phyloP scores from a whole-genome alignment of 2,797 vertebrate species.

The Chrysocyon brachyurus region DNA sequence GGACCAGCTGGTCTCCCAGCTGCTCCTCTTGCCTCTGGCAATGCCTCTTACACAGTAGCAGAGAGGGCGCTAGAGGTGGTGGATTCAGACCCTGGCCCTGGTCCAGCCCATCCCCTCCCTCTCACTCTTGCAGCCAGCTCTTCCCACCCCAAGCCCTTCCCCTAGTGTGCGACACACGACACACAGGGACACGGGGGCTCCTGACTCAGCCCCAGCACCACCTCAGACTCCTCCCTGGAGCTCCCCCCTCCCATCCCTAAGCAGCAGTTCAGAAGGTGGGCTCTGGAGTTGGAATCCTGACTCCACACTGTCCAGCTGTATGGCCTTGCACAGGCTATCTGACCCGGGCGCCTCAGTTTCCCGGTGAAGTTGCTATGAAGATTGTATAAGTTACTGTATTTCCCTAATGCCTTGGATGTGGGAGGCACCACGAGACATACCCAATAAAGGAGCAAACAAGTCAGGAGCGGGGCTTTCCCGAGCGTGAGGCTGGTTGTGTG shows the following conservation, averaged over 20 bases:
- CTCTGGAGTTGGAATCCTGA: neutral
- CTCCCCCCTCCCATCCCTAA: neutral
- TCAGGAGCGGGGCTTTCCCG: neutral
- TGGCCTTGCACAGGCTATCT: neutral
- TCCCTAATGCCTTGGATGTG: neutral
- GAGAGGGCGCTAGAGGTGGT: rapidly evolving
- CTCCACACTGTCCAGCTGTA: too few species aligned
- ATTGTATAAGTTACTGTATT: rapidly evolving
- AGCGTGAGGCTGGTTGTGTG: rapidly evolving
- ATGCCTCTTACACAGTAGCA: neutral
- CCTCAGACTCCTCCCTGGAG: neutral
- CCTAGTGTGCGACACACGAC: rapidly evolving
- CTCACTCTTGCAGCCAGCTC: neutral
- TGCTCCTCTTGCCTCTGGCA: neutral
- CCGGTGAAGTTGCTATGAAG: neutral
- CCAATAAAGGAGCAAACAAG: too few species aligned
- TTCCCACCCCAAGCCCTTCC: neutral
- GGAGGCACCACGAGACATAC: rapidly evolving
- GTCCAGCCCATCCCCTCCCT: neutral
- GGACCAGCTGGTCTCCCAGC: neutral
- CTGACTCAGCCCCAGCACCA: neutral
- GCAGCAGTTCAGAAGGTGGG: neutral
- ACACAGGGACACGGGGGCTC: neutral
- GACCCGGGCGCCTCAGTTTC: neutral
- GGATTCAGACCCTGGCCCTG: neutral